A percentile compares a stretch with the other conserved stretches of the same genome.
Evolutionary conservation across 1,140 invertebrate species (phyloP).

Genomic region (Hypsibius dujardini): DNA sequence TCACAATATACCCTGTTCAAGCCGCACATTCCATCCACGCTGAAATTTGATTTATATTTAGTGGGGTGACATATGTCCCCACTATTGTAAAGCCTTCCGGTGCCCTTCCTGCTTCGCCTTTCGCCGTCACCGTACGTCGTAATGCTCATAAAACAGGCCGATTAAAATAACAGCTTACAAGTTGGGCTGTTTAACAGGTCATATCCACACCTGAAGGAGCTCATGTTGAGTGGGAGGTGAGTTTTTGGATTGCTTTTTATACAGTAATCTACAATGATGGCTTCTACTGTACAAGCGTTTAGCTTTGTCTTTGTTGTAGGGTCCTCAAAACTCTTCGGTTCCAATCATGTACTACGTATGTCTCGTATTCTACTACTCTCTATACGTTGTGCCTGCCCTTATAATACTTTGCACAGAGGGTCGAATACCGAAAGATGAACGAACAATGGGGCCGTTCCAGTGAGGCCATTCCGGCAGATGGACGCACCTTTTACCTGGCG

Average conservation of each 20-base stretch:
- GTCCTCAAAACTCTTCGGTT: background rate
- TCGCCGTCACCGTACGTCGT: background rate
- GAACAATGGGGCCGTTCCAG: constrained; percentile 8
- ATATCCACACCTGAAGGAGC: too few relatives aligned
- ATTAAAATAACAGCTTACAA: too few relatives aligned
- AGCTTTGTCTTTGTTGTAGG: too few relatives aligned
- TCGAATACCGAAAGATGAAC: background rate
- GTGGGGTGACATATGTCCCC: constrained; percentile 48
- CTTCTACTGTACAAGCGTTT: too few relatives aligned
- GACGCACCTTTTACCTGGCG: background rate
- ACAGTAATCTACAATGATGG: too few relatives aligned
- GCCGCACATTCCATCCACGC: background rate
- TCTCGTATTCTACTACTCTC: too few relatives aligned
- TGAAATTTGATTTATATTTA: background rate
- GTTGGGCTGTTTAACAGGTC: too few relatives aligned
- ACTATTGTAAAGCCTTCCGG: constrained; percentile 52
- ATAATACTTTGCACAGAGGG: background rate
- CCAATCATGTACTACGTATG: background rate
- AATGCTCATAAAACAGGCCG: too few relatives aligned
- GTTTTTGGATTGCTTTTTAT: too few relatives aligned
- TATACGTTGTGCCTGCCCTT: too few relatives aligned
- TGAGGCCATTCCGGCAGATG: background rate
- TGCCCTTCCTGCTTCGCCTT: constrained; percentile 27
- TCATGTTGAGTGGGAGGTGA: too few relatives aligned
- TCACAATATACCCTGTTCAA: too few relatives aligned